Evolutionary conservation across 1,140 invertebrate genomes (phyloP).

Genomic region (Planococcus citri): DNA sequence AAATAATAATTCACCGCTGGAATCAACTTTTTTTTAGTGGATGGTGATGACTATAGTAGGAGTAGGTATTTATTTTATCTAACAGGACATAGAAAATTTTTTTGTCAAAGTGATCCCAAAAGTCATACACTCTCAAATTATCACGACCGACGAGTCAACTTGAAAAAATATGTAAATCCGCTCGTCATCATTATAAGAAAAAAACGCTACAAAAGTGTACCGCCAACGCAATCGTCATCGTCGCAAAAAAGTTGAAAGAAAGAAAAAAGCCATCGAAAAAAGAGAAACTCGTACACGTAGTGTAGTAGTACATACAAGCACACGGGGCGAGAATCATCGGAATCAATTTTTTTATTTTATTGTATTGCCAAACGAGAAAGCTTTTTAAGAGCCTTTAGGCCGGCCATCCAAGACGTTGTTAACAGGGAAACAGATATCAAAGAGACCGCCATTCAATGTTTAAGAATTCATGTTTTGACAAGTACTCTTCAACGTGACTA

Average conservation of each 20-base stretch:
- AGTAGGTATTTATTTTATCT: too few species aligned
- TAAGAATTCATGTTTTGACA: conserved; percentile 17
- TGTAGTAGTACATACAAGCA: too few species aligned
- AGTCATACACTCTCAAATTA: too few species aligned
- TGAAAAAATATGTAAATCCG: not conserved
- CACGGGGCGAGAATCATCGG: not conserved
- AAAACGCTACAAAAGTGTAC: too few species aligned
- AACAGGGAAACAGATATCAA: conserved; percentile 8
- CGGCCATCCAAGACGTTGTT: conserved; percentile 10
- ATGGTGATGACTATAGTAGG: too few species aligned
- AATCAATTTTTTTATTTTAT: conserved; percentile 2
- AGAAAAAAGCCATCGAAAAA: not conserved
- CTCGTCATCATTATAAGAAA: too few species aligned
- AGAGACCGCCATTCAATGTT: not conserved
- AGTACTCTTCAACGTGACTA: conserved; percentile 19
- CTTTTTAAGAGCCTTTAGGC: conserved; percentile 9
- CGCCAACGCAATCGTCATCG: too few species aligned
- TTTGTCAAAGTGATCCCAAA: too few species aligned
- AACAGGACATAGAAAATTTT: too few species aligned
- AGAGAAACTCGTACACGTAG: not conserved
- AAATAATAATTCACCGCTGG: too few species aligned
- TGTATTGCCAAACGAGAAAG: not conserved
- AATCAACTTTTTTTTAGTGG: too few species aligned
- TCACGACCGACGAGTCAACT: not conserved
- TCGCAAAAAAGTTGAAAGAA: not conserved